Evolutionary conservation across 92 coral and sea anemone genomes (phyloP).

Genomic region (Montipora capitata): DNA sequence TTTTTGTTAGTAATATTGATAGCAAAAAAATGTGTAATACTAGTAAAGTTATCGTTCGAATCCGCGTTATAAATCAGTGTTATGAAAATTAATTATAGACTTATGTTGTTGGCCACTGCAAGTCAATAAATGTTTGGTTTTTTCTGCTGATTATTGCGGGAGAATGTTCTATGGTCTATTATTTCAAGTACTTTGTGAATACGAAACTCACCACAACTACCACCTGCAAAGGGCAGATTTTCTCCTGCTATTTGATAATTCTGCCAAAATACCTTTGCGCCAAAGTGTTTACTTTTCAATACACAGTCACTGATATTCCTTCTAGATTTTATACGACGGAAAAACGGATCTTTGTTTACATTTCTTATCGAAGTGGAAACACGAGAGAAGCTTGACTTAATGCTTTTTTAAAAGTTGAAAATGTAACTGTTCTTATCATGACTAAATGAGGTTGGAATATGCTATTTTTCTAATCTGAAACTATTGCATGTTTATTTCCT

Average conservation of each 20-base stretch:
- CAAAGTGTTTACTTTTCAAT: too few relatives aligned
- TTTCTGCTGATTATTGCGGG: neutral
- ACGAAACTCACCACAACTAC: too few relatives aligned
- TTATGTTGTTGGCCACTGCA: conserved; percentile 8
- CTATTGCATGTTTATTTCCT: too few relatives aligned
- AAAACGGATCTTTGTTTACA: neutral
- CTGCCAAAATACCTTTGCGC: too few relatives aligned
- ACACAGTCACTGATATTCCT: neutral
- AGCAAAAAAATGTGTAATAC: neutral
- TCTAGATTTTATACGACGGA: neutral
- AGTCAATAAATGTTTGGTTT: neutral
- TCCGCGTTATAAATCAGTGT: neutral
- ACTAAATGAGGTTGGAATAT: too few relatives aligned
- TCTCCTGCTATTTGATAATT: too few relatives aligned
- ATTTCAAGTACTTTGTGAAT: too few relatives aligned
- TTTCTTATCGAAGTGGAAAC: neutral
- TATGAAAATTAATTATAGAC: neutral
- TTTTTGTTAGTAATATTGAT: neutral
- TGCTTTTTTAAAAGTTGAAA: too few relatives aligned
- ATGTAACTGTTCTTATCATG: too few relatives aligned
- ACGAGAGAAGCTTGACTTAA: conserved; percentile 4
- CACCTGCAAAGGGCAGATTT: too few relatives aligned
- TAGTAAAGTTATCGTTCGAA: neutral
- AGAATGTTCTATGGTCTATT: too few relatives aligned
- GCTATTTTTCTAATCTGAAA: too few relatives aligned